phyloP scores from a whole-genome alignment of 2,888 invertebrate genomes.

The Campoletis raptor region DNA sequence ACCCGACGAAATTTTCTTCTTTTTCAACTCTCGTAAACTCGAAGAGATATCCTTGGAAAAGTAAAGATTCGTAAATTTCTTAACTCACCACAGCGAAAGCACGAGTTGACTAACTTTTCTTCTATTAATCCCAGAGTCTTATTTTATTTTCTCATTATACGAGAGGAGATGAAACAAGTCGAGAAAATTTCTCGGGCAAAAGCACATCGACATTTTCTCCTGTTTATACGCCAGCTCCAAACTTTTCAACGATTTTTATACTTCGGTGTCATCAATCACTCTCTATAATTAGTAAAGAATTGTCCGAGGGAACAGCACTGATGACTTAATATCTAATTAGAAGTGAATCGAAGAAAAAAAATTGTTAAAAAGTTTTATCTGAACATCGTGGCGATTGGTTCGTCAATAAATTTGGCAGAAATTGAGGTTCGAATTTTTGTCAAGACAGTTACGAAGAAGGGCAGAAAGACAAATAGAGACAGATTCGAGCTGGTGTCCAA shows the following conservation, averaged over 20 bases:
- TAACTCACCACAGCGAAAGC: neutral
- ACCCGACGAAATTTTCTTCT: neutral
- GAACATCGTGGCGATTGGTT: neutral
- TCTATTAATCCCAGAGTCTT: slow-evolving; percentile 1
- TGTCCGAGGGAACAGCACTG: slow-evolving; percentile 32
- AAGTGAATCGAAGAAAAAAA: neutral
- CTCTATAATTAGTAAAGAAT: slow-evolving; percentile 42
- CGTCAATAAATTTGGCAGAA: neutral
- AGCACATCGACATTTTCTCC: slow-evolving; percentile 5
- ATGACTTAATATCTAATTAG: neutral
- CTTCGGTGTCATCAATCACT: slow-evolving; percentile 44
- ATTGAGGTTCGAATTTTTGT: neutral
- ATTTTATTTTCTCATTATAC: slow-evolving; percentile 28
- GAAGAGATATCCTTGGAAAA: neutral
- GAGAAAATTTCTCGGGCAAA: slow-evolving; percentile 1
- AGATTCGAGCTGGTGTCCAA: slow-evolving; percentile 7
- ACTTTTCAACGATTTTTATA: neutral
- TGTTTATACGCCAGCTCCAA: neutral
- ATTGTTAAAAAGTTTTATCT: neutral
- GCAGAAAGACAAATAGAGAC: slow-evolving; percentile 15
- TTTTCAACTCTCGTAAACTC: neutral
- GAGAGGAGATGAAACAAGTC: slow-evolving; percentile 26
- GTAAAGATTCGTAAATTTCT: neutral
- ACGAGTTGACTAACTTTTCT: slow-evolving; percentile 21
- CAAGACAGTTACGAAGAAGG: neutral